A percentile compares a stretch with the other conserved stretches of the same genome.
These are phyloP conservation scores for Yasuhikotakia modesta DNA, from an alignment of 2,797 vertebrate genomes.

Conservation along the genomic window DNA sequence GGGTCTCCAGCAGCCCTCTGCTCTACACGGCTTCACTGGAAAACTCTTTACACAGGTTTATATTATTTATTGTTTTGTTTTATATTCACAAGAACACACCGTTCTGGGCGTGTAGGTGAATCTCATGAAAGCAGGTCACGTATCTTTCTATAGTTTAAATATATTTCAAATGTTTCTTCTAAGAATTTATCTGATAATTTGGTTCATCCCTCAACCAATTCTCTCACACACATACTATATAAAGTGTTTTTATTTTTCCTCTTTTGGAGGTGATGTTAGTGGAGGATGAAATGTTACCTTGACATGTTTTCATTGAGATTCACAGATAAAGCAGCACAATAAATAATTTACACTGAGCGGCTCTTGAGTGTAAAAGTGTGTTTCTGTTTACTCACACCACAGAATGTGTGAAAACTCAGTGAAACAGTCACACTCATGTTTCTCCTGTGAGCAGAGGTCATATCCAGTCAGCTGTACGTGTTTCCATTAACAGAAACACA, in stretches of 20 bases:
- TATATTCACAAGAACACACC: not conserved
- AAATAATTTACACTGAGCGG: slow-evolving; percentile 13
- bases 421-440: no score
- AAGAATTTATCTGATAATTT: no score
- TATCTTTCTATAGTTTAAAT: not conserved
- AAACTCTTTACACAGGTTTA: not conserved
- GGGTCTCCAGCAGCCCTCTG: slow-evolving; percentile 3
- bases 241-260: no score
- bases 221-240: no score
- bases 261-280: no score
- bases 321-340: not conserved
- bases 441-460: no score
- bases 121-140: not conserved
- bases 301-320: not conserved
- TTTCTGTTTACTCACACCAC: not conserved
- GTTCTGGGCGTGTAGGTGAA: not conserved
- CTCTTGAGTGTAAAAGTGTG: slow-evolving; percentile 8
- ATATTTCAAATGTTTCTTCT: no score
- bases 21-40: not conserved
- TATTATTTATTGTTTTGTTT: not conserved
- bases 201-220: no score
- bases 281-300: not conserved
- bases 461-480: no score
- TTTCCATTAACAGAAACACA: no score
- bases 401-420: not conserved